A percentile compares a stretch with the other conserved stretches of the same genome.
Evolutionary conservation across 2,797 vertebrate genomes (phyloP).

Genomic region (Etheostoma perlongum): DNA sequence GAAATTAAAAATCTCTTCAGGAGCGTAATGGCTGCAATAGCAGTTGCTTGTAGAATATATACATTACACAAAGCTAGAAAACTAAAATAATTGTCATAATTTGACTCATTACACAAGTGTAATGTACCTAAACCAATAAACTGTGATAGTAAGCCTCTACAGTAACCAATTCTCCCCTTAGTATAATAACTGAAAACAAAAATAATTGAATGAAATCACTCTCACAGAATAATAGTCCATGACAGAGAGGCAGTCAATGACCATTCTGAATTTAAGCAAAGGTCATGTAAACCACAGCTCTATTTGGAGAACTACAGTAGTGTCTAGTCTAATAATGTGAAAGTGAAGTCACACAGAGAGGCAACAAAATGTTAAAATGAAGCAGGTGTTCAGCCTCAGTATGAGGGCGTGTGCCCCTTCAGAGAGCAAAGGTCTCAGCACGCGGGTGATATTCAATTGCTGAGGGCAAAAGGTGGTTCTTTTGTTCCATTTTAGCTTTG

Average conservation of each 20-base stretch:
- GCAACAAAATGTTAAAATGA: slow-evolving; percentile 63
- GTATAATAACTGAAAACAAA: slow-evolving; percentile 32
- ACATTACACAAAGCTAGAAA: neutral
- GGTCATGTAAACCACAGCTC: slow-evolving; percentile 44
- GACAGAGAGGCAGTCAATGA: slow-evolving; percentile 11
- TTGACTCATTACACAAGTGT: slow-evolving; percentile 7
- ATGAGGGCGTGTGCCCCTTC: slow-evolving; percentile 40
- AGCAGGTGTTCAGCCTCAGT: slow-evolving; percentile 64
- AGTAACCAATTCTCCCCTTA: neutral
- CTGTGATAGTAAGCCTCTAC: neutral
- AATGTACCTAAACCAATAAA: slow-evolving; percentile 11
- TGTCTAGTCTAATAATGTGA: slow-evolving; percentile 48
- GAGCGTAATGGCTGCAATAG: neutral
- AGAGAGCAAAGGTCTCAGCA: slow-evolving; percentile 60
- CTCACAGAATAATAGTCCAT: slow-evolving; percentile 29
- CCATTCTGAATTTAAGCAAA: slow-evolving; percentile 30
- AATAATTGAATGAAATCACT: slow-evolving; percentile 14
- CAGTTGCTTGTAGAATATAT: neutral
- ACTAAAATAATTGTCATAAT: neutral
- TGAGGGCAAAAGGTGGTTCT: slow-evolving; percentile 62
- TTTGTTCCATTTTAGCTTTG: slow-evolving; percentile 51
- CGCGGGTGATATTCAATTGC: slow-evolving; percentile 56
- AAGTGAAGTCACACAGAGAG: slow-evolving; percentile 36
- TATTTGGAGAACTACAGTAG: slow-evolving; percentile 11
- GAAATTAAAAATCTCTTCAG: neutral